These are phyloP conservation scores for Eulemur rufifrons DNA, from an alignment of 2,113 vertebrate species.

Conservation along the genomic window DNA sequence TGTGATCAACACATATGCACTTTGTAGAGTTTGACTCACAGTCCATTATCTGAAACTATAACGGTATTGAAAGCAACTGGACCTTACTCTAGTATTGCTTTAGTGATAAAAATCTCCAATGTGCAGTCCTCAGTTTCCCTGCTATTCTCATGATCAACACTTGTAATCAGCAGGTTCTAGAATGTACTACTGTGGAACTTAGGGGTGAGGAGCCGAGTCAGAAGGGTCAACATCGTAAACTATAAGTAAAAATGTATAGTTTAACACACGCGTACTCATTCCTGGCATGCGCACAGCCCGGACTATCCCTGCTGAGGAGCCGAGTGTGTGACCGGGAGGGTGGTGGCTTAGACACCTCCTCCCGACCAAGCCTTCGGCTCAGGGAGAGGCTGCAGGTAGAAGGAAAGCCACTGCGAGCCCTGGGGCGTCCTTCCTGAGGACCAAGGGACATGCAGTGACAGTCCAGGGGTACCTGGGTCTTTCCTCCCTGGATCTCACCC, in stretches of 20 bases:
- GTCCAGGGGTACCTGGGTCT: neutral
- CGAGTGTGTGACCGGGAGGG: neutral
- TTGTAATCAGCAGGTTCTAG: neutral
- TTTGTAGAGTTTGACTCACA: neutral
- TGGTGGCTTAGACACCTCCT: rapidly evolving
- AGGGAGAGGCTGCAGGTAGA: too few relatives aligned
- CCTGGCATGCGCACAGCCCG: rapidly evolving
- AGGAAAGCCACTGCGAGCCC: neutral
- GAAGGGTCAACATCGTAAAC: neutral
- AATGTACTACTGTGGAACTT: neutral
- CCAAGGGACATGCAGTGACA: too few relatives aligned
- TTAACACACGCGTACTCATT: neutral
- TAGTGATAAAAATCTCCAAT: neutral
- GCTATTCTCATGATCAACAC: neutral
- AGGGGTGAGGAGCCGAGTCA: neutral
- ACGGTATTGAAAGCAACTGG: neutral
- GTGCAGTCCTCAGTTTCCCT: neutral
- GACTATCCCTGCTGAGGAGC: rapidly evolving
- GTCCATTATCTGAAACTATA: neutral
- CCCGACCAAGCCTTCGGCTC: neutral
- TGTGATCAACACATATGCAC: neutral
- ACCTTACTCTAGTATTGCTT: neutral
- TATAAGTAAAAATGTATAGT: neutral
- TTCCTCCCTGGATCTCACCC: neutral
- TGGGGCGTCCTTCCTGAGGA: neutral